Evolutionary conservation across 2,113 vertebrate species (phyloP).

Genomic region (Dendropsophus ebraccatus): DNA sequence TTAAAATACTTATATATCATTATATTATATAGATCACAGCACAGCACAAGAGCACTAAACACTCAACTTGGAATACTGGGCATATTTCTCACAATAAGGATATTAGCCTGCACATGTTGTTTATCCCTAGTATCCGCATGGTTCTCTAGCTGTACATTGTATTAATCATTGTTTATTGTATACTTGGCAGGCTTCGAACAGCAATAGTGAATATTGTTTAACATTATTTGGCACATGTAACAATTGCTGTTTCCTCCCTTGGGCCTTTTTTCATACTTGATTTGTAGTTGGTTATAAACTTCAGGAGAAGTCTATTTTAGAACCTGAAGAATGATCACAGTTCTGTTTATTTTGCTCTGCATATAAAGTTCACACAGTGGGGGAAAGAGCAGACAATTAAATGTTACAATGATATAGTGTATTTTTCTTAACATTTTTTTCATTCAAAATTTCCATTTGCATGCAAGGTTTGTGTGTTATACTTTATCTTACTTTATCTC

Average conservation of each 20-base stretch:
- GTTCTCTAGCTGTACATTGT: neutral
- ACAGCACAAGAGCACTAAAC: neutral
- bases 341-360: neutral
- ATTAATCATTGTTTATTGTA: slow-evolving; percentile 53
- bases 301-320: neutral
- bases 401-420: neutral
- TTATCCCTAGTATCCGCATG: neutral
- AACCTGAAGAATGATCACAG: neutral
- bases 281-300: neutral
- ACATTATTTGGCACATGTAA: slow-evolving; percentile 6
- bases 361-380: neutral
- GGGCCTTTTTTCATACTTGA: slow-evolving; percentile 39
- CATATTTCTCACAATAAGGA: neutral
- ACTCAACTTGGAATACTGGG: neutral
- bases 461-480: neutral
- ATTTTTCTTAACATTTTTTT: neutral
- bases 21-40: neutral
- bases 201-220: slow-evolving; percentile 16
- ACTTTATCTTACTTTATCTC: slow-evolving; percentile 19
- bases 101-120: neutral
- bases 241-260: slow-evolving; percentile 48
- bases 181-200: slow-evolving; percentile 25
- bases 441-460: neutral
- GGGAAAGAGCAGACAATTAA: neutral
- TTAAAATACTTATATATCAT: too few species aligned